Evolutionary conservation across 2,888 invertebrate genomes (phyloP).

Genomic region (Archips xylosteana): DNA sequence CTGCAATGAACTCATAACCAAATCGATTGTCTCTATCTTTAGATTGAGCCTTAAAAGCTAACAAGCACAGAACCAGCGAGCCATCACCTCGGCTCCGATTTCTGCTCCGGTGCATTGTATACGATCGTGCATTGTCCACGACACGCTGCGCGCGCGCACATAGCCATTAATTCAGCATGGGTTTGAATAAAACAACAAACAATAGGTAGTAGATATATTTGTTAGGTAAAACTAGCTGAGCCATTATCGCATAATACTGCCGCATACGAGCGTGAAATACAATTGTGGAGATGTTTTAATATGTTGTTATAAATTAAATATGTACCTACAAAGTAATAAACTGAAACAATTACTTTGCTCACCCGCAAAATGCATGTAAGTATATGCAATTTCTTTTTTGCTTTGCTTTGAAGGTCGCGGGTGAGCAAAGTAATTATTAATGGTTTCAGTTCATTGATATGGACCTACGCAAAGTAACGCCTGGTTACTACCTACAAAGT

Average conservation of each 20-base stretch:
- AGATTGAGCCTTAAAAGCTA: not conserved
- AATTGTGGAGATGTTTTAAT: not conserved
- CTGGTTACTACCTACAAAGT: not conserved
- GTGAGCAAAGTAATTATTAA: no score
- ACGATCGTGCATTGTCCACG: slow-evolving; percentile 50
- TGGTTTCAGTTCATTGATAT: no score
- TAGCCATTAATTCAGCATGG: not conserved
- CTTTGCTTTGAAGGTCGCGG: no score
- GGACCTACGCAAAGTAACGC: no score
- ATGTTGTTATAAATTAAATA: no score
- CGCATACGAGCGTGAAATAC: not conserved
- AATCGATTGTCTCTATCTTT: not conserved
- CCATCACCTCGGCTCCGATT: not conserved
- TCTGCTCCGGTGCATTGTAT: slow-evolving; percentile 15
- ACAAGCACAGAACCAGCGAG: not conserved
- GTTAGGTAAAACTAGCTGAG: no score
- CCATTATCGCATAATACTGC: not conserved
- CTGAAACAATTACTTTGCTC: no score
- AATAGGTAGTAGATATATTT: not conserved
- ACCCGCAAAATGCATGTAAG: no score
- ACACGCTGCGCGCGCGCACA: slow-evolving; percentile 46
- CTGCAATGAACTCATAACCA: no score
- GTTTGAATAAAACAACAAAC: not conserved
- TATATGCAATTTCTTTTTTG: no score
- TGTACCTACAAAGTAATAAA: no score